Base-by-base conservation (phyloP, 2,888 invertebrate species). In the Chymomyza amoena region DNA sequence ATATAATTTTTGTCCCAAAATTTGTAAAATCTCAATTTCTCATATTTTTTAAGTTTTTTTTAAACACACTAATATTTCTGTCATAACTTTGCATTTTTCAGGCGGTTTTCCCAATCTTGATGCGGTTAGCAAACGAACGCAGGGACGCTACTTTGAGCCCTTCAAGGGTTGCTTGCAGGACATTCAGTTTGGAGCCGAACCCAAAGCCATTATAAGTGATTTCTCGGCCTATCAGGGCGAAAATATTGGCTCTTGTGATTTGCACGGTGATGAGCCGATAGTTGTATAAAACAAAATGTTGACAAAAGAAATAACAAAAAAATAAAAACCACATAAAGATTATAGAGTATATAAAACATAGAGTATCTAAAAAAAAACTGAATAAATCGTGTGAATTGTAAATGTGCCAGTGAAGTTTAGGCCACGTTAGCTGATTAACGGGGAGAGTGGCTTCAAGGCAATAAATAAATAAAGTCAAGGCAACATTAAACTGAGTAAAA, bases 101-200 rank as follows among this genome's bases (percentile, higher is more conserved):
- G 94, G 94, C 83, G 94, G 94, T 60, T 92, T 93, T 73, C 92
- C 93, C 39, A 92, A 92, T 75, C 91, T 92, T 68, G 91, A 92
- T 63, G 89, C 90, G 50, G 90, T 92, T 87, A 91, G 90, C 80
- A 89, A 76, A 80, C 90, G 89, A 90, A 92, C 93, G 6, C 93
- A 92, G 76, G 92, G 92, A 73, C 89, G 93, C 54, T 94, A 93
- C 81, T 92, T 92, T 5, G 90, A 93, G 69, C 93, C 94, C 73
- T 94, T 94, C 82, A 93, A 93, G 88, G 94, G 94, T 69, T 94
- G 94, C 84, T 92, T 94, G 74, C 93, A 93, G 87, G 93, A 93
- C 76, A 93, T 94, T 83, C 92, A 93, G 61, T 93, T 92, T 72
- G 91, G 91, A 25, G 88, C 89, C 61, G 91, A 91, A 76, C 89